Percentiles rank a stretch among this genome's conserved stretches.
Evolutionary conservation across 2,888 invertebrate genomes (phyloP).

Genomic region (Acanthosepion lycidas): DNA sequence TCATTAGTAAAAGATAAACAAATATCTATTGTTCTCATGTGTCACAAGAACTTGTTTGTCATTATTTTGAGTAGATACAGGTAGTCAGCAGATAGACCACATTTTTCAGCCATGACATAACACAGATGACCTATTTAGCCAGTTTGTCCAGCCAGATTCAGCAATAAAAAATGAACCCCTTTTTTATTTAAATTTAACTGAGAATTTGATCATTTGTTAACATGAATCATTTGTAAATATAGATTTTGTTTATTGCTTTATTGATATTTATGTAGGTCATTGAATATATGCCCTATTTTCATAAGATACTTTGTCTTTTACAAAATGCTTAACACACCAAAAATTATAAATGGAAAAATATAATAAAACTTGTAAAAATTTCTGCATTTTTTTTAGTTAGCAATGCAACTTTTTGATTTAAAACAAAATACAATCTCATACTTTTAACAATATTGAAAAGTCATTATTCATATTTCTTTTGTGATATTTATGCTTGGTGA

Average conservation of each 20-base stretch:
- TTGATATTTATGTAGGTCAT: neutral
- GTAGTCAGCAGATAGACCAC: neutral
- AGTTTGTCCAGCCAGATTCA: neutral
- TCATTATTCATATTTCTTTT: no score
- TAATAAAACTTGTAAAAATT: no score
- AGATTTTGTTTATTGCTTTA: neutral
- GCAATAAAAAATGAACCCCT: neutral
- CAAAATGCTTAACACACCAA: no score
- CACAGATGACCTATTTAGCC: neutral
- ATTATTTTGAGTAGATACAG: neutral
- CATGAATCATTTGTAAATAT: neutral
- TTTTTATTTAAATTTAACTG: neutral
- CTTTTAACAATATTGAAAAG: no score
- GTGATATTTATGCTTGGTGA: no score
- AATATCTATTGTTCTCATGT: neutral
- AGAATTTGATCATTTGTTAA: neutral
- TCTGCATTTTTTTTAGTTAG: no score
- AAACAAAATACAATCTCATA: no score
- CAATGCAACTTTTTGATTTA: no score
- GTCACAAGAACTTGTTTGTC: neutral
- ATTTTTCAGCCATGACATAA: slow-evolving; percentile 15
- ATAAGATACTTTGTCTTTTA: no score
- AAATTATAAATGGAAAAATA: no score
- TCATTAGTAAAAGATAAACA: neutral
- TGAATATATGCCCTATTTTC: no score